Percentiles rank a stretch among this genome's conserved stretches.
phyloP scores from a whole-genome alignment of 2,113 vertebrate species.

The Hemibates koningsi region DNA sequence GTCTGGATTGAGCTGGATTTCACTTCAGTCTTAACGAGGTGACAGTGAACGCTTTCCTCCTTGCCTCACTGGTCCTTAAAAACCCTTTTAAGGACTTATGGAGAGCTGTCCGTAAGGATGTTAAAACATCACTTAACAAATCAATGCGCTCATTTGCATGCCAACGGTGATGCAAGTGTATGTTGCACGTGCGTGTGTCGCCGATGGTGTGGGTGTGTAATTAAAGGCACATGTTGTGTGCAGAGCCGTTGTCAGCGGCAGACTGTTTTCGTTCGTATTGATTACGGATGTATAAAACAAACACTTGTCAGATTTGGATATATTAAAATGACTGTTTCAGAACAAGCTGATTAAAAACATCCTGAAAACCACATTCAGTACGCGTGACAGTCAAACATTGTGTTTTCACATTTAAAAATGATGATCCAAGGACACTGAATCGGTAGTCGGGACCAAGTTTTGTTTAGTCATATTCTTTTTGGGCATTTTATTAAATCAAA shows the following conservation, averaged over 20 bases:
- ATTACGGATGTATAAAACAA: constrained; percentile 61
- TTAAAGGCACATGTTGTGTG: constrained; percentile 40
- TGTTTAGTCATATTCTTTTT: background rate
- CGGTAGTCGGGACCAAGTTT: background rate
- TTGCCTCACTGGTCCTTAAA: constrained; percentile 59
- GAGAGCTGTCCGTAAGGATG: constrained; percentile 59
- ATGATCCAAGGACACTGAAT: background rate
- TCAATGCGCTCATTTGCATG: constrained; percentile 70
- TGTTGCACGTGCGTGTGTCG: background rate
- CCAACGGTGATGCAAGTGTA: background rate
- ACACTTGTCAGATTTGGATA: constrained; percentile 54
- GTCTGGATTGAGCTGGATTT: constrained; percentile 61
- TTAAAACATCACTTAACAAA: constrained; percentile 72
- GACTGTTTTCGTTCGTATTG: constrained; percentile 49
- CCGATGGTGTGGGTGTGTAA: constrained; percentile 6
- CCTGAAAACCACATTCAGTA: background rate
- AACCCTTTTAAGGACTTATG: constrained; percentile 68
- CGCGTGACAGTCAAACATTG: background rate
- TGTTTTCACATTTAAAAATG: background rate
- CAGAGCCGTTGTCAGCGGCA: constrained; percentile 17
- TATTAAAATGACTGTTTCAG: constrained; percentile 15
- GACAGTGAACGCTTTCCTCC: constrained; percentile 58
- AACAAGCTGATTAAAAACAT: constrained; percentile 35
- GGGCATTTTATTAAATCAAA: background rate
- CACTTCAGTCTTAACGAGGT: constrained; percentile 57